phyloP scores from a whole-genome alignment of 2,888 invertebrate species.

The Holacanthella duospinosa region DNA sequence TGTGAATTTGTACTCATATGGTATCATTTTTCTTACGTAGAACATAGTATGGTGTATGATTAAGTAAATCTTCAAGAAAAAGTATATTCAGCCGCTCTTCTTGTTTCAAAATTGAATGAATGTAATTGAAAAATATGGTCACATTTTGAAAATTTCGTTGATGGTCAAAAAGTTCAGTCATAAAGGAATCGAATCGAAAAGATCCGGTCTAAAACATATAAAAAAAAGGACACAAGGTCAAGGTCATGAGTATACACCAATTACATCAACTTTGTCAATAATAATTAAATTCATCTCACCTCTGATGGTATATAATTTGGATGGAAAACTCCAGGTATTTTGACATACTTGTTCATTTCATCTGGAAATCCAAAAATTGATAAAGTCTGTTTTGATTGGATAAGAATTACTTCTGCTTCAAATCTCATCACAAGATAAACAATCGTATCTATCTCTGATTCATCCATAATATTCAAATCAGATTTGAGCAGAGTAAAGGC shows the following conservation, averaged over 20 bases:
- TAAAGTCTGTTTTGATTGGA: constrained; percentile 12
- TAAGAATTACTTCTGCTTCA: constrained; percentile 14
- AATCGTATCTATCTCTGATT: constrained; percentile 20
- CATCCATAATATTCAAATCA: constrained; percentile 13
- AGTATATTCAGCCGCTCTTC: constrained; percentile 13
- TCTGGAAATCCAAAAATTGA: constrained; percentile 17
- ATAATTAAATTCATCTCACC: not conserved
- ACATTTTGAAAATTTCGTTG: not conserved
- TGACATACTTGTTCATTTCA: constrained; percentile 2
- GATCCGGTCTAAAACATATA: not conserved
- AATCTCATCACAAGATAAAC: constrained; percentile 20
- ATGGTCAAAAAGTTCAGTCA: not conserved
- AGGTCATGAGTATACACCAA: too few relatives aligned
- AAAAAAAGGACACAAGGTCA: not conserved
- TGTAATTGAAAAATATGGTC: not conserved
- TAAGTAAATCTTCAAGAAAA: constrained; percentile 8
- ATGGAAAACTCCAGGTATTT: constrained; percentile 13
- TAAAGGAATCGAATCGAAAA: not conserved
- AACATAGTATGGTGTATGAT: constrained; percentile 13
- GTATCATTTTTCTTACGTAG: constrained; percentile 9
- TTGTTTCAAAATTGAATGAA: not conserved
- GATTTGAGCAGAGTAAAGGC: constrained; percentile 7
- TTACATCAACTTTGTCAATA: too few relatives aligned
- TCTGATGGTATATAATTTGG: constrained; percentile 9
- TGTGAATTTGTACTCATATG: too few relatives aligned